phyloP scores from a whole-genome alignment of 2,888 invertebrate genomes.

The Spodoptera exigua region DNA sequence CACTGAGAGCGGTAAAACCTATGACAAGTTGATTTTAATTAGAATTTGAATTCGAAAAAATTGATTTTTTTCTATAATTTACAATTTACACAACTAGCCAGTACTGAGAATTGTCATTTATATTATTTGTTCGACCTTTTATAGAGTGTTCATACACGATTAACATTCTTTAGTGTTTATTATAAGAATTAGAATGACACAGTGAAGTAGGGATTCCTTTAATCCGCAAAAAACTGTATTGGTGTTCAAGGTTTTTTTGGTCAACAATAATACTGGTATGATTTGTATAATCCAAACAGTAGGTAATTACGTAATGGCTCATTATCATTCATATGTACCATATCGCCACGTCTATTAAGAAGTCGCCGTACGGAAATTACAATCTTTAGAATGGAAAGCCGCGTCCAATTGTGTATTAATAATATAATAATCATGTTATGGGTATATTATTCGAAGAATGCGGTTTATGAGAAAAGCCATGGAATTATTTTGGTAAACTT shows the following conservation, averaged over 20 bases:
- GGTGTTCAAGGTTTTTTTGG: too few relatives aligned
- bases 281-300: constrained; percentile 1
- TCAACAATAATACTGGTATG: too few relatives aligned
- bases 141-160: too few relatives aligned
- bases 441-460: constrained; percentile 8
- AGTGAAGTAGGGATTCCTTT: too few relatives aligned
- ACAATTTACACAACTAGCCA: background rate
- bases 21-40: constrained; percentile 6
- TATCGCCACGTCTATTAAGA: background rate
- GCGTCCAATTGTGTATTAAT: constrained; percentile 6
- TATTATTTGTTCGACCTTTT: too few relatives aligned
- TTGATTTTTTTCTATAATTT: constrained; percentile 1
- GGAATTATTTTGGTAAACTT: constrained; percentile 6
- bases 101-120: background rate
- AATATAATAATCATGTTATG: constrained; percentile 22
- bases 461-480: constrained; percentile 14
- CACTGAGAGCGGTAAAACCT: constrained; percentile 14
- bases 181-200: too few relatives aligned
- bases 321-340: background rate
- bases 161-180: too few relatives aligned
- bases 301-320: background rate
- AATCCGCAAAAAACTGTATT: too few relatives aligned
- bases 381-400: constrained; percentile 7
- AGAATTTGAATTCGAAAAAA: background rate
- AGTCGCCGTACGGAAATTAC: background rate